phyloP scores from a whole-genome alignment of 2,888 invertebrate species.

The Ecliptopera silaceata region DNA sequence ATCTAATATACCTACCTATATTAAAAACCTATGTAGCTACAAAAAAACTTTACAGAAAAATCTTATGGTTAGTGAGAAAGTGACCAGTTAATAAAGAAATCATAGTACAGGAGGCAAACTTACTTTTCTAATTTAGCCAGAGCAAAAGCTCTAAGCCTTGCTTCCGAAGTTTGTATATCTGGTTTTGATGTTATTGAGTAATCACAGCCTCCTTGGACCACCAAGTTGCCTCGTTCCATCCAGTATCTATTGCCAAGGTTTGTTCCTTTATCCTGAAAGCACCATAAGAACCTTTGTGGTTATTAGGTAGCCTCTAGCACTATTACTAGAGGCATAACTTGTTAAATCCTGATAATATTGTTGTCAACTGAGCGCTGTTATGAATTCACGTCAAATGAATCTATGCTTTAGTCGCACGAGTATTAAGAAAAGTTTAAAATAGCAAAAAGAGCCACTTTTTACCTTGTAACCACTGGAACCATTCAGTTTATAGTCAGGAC shows the following conservation, averaged over 20 bases:
- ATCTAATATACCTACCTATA: too few species aligned
- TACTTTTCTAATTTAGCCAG: constrained; percentile 88
- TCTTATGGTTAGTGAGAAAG: too few species aligned
- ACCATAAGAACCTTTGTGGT: background rate
- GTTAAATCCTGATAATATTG: too few species aligned
- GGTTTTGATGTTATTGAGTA: constrained; percentile 84
- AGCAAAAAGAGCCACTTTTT: constrained; percentile 10
- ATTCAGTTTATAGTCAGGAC: constrained; percentile 85
- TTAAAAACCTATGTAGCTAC: too few species aligned
- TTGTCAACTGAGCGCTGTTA: background rate
- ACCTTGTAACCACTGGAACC: constrained; percentile 83
- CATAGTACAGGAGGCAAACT: too few species aligned
- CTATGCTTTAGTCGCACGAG: too few species aligned
- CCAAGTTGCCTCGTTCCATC: constrained; percentile 89
- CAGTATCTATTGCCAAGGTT: constrained; percentile 88
- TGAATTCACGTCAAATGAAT: too few species aligned
- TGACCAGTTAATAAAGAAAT: too few species aligned
- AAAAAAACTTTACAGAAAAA: too few species aligned
- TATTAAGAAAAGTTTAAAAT: too few species aligned
- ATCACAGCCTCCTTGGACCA: constrained; percentile 88
- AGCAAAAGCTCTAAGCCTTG: constrained; percentile 87
- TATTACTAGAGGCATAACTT: too few species aligned
- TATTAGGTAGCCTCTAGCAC: too few species aligned
- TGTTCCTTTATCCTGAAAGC: constrained; percentile 85
- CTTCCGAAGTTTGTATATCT: constrained; percentile 82